Evolutionary conservation across 2,888 invertebrate genomes (phyloP).

Genomic region (Malthinus seriepunctatus): DNA sequence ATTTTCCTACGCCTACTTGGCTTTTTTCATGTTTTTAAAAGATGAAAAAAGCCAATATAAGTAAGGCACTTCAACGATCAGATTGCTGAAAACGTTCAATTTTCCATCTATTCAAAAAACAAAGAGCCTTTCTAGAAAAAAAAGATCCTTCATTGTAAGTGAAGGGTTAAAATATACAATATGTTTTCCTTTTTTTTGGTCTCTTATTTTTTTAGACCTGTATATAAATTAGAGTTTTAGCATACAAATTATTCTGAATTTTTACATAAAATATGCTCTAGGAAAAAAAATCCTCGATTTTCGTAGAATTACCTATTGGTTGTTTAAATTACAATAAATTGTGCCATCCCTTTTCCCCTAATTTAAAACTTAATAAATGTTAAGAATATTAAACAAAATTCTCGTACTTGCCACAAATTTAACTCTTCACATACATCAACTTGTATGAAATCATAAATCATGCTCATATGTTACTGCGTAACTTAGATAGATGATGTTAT

Average conservation of each 20-base stretch:
- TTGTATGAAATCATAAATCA: slow-evolving; percentile 20
- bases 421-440: slow-evolving; percentile 22
- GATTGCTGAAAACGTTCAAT: slow-evolving; percentile 8
- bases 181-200: slow-evolving; percentile 13
- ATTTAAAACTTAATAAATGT: neutral
- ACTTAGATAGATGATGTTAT: slow-evolving; percentile 22
- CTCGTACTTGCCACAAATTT: slow-evolving; percentile 7
- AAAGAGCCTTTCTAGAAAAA: slow-evolving; percentile 5
- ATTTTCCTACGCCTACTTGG: no score
- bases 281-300: neutral
- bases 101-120: slow-evolving; percentile 13
- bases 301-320: no score
- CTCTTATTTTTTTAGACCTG: slow-evolving; percentile 22
- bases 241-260: slow-evolving; percentile 13
- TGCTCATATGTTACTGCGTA: slow-evolving; percentile 11
- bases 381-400: slow-evolving; percentile 10
- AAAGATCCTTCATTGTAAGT: slow-evolving; percentile 2
- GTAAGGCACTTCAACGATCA: neutral
- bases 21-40: no score
- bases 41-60: neutral
- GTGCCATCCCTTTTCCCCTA: no score
- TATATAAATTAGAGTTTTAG: slow-evolving; percentile 27
- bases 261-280: slow-evolving; percentile 5
- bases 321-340: no score
- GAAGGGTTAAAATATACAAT: slow-evolving; percentile 27